These are phyloP conservation scores for Lethrus apterus DNA, from an alignment of 1,140 invertebrate genomes.

Conservation along the genomic window DNA sequence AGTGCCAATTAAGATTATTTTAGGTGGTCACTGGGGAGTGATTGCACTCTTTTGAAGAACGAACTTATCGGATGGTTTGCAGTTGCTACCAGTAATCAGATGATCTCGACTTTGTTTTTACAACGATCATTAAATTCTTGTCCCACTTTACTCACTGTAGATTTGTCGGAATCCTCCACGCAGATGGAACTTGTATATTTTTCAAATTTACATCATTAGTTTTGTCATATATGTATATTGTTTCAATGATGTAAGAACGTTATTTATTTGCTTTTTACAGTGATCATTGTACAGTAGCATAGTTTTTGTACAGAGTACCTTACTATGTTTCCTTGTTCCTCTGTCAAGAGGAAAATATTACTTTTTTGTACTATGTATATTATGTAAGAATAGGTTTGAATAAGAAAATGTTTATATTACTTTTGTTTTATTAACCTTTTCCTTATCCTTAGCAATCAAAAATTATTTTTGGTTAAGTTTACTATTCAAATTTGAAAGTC, in stretches of 20 bases:
- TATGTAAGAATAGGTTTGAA: slow-evolving; percentile 43
- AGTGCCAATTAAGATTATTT: slow-evolving; percentile 37
- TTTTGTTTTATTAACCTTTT: slow-evolving; percentile 10
- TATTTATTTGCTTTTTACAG: slow-evolving; percentile 40
- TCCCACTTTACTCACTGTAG: slow-evolving; percentile 24
- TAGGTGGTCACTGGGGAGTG: slow-evolving; percentile 21
- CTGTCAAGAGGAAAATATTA: slow-evolving; percentile 31
- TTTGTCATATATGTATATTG: slow-evolving; percentile 35
- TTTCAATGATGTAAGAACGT: slow-evolving; percentile 34
- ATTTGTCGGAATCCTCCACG: slow-evolving; percentile 18
- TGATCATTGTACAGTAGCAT: slow-evolving; percentile 40
- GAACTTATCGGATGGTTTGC: slow-evolving; percentile 6
- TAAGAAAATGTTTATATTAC: slow-evolving; percentile 41
- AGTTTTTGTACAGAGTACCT: slow-evolving; percentile 38
- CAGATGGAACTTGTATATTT: slow-evolving; percentile 23
- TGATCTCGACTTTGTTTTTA: slow-evolving; percentile 29
- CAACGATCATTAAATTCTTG: slow-evolving; percentile 25
- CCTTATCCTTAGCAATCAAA: background rate
- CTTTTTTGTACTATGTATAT: slow-evolving; percentile 44
- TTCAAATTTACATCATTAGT: slow-evolving; percentile 20
- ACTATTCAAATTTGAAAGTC: too few species aligned
- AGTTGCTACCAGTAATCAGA: slow-evolving; percentile 16
- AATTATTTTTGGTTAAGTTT: too few species aligned
- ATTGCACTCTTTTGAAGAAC: slow-evolving; percentile 10
- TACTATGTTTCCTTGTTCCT: slow-evolving; percentile 35